phyloP scores from a whole-genome alignment of 2,113 vertebrate genomes.

The Martes martes region DNA sequence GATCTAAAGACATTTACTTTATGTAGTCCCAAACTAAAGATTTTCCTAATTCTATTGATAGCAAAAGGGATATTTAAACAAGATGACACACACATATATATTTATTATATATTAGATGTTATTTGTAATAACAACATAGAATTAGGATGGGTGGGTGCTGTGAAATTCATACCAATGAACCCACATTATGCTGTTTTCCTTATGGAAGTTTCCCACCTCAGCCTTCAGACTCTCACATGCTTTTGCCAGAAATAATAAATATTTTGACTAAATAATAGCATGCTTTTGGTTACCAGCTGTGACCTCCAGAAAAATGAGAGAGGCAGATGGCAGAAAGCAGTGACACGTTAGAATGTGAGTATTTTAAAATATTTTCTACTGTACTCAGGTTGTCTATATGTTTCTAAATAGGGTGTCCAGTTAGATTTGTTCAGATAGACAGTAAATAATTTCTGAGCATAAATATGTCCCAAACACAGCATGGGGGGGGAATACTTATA shows the following conservation, averaged over 20 bases:
- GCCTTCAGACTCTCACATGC: neutral
- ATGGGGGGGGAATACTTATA: neutral
- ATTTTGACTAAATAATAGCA: slow-evolving; percentile 56
- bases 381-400: neutral
- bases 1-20: neutral
- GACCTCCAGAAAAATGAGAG: slow-evolving; percentile 49
- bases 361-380: neutral
- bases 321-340: slow-evolving; percentile 28
- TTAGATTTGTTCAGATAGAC: neutral
- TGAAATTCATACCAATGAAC: neutral
- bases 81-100: neutral
- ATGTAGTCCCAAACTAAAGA: neutral
- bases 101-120: neutral
- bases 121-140: neutral
- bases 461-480: neutral
- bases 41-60: neutral
- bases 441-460: neutral
- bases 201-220: neutral
- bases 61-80: neutral
- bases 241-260: slow-evolving; percentile 44
- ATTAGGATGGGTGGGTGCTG: neutral
- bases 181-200: neutral
- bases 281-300: slow-evolving; percentile 41
- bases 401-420: neutral
- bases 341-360: neutral